These are phyloP conservation scores for Xestia rhomboidea DNA, from an alignment of 2,888 invertebrate species.

Conservation along the genomic window DNA sequence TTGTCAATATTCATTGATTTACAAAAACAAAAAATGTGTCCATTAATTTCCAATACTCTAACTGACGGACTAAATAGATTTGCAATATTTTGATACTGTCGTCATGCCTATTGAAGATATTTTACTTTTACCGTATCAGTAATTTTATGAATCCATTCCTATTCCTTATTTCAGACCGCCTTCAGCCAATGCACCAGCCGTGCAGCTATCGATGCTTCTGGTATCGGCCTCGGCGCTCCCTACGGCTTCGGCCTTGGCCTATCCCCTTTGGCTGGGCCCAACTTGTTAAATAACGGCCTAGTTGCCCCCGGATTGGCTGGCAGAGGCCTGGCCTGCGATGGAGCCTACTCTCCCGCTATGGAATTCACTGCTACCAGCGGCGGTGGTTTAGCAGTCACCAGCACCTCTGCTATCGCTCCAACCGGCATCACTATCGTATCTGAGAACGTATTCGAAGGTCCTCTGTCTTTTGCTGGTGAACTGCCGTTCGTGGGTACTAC, in stretches of 20 bases:
- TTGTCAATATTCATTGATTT: too few species aligned
- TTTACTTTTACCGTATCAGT: not conserved
- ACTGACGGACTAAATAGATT: too few species aligned
- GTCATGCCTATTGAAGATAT: not conserved
- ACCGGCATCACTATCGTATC: constrained; percentile 76
- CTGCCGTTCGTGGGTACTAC: constrained; percentile 79
- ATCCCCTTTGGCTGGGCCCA: constrained; percentile 31
- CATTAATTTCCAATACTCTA: too few species aligned
- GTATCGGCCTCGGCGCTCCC: constrained; percentile 31
- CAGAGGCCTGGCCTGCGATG: constrained; percentile 44
- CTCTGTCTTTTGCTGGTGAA: constrained; percentile 73
- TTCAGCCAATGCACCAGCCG: constrained; percentile 61
- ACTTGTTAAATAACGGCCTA: constrained; percentile 30
- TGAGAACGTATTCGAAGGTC: constrained; percentile 77
- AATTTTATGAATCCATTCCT: not conserved
- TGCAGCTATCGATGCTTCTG: constrained; percentile 47
- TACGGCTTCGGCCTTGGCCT: constrained; percentile 31
- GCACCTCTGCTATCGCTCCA: constrained; percentile 73
- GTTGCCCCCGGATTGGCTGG: constrained; percentile 13
- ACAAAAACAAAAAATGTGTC: too few species aligned
- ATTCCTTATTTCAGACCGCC: constrained; percentile 51
- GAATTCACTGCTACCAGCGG: constrained; percentile 73
- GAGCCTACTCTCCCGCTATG: constrained; percentile 52
- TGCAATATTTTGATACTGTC: too few species aligned
- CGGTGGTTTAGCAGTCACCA: constrained; percentile 73